Base-by-base conservation (phyloP, 2,113 vertebrate genomes). In the Chaetodon trifascialis region DNA sequence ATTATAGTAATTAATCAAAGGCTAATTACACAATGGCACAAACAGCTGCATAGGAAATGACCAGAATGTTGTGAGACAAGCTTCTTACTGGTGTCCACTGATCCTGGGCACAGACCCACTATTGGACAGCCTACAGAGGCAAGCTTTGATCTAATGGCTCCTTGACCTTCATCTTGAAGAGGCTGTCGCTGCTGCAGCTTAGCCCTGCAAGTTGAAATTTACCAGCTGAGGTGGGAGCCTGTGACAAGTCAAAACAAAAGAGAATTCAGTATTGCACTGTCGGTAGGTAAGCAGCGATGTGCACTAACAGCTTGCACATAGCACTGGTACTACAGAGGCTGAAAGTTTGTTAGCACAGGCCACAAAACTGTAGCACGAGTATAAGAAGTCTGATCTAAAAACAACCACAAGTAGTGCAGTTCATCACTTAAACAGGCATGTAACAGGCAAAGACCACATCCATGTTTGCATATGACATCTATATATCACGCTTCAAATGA, bases 1-100 rank as follows among this genome's bases (percentile, higher is more conserved):
- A 94, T 88, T 34, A 87, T 80, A 76, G 73, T 86, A 86, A 91
- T 93, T 92, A 91, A 94, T 93, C 83, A 86, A 71, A 42, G 52
- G 52, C 51, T 89, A 89, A 92, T 92, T 86, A 91, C 47, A 80
- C 51, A 73, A 58, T 40, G 56, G 17, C 51, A 69, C 65, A 75
- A 70, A 74, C 11, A 68, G 68, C 7, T 15, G 63, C 25, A n/a
- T 54, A 44, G 49, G 49, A 62, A 80, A 68, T 49, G 44, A 16
- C 34, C 17, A 17, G 30, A 25, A 66, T 77, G 59, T 73, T 38
- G 78, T 71, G 46, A 78, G 8, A 25, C 12, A 63, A 58, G 56
- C 4, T 16, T 69, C 52, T 42, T 63, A 66, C 60, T 70, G 38
- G 34, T 76, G 79, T 88, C 47, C 52, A 73, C 62, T 66, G 12